Conservation (phyloP, 2,113 vertebrate genomes). For the Glareola pratincola region DNA sequence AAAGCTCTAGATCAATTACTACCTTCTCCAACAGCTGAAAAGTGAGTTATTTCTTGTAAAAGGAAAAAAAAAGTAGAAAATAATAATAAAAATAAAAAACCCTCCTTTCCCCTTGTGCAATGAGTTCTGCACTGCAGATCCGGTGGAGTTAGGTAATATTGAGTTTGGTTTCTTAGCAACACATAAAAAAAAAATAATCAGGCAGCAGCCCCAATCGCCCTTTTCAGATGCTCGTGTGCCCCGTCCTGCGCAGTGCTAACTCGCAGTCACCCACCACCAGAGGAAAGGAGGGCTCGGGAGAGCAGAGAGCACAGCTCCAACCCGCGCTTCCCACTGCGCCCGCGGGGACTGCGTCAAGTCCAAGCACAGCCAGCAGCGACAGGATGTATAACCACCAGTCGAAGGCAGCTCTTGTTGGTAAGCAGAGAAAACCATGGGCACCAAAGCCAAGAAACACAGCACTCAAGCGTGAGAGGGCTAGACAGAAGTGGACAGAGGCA, state of each 20-base stretch:
- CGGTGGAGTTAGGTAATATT: constrained; percentile 24
- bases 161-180: constrained; percentile 63
- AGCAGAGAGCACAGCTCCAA: background rate
- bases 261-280: accelerated
- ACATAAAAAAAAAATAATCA: constrained; percentile 6
- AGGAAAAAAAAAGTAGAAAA: background rate
- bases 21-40: constrained; percentile 62
- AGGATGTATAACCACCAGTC: background rate
- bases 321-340: accelerated
- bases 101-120: background rate
- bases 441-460: background rate
- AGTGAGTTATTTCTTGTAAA: constrained; percentile 73
- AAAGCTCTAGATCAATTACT: constrained; percentile 72
- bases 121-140: constrained; percentile 63
- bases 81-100: background rate
- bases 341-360: accelerated
- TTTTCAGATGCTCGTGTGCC: background rate
- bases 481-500: background rate
- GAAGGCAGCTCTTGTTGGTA: background rate
- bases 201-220: background rate
- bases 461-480: accelerated
- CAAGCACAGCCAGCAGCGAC: background rate
- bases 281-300: background rate
- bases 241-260: background rate
- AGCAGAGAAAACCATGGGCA: background rate